phyloP scores from a whole-genome alignment of 2,113 vertebrate species.

The Dasyornis broadbenti region DNA sequence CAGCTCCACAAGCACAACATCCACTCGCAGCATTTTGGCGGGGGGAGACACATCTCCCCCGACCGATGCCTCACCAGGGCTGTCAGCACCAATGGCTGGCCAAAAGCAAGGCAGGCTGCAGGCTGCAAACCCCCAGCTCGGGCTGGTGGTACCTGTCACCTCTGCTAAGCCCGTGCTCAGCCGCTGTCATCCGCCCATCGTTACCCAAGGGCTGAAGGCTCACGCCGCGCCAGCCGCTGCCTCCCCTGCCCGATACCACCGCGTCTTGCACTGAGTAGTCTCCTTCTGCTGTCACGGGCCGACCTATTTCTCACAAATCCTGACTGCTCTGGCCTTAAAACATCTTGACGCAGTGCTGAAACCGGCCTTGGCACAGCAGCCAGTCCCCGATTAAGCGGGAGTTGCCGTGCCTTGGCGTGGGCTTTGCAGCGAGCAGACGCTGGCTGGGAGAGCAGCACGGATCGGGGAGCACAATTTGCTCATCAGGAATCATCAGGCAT shows the following conservation, averaged over 20 bases:
- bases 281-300: conserved; percentile 29
- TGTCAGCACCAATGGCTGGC: neutral
- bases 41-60: neutral
- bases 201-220: neutral
- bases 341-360: conserved; percentile 35
- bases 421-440: neutral
- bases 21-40: neutral
- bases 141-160: neutral
- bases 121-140: neutral
- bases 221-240: rapidly evolving
- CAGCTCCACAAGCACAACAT: rapidly evolving
- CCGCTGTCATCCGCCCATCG: neutral
- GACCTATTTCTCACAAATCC: conserved; percentile 55
- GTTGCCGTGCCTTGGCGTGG: neutral
- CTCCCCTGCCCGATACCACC: neutral
- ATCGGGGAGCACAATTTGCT: rapidly evolving
- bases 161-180: neutral
- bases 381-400: neutral
- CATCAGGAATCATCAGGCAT: neutral
- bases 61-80: rapidly evolving
- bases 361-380: neutral
- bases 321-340: conserved; percentile 53
- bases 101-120: neutral
- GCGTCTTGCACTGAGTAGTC: neutral
- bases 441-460: neutral